Evolutionary conservation across 2,797 vertebrate species (phyloP).

Genomic region (Gouania willdenowi): DNA sequence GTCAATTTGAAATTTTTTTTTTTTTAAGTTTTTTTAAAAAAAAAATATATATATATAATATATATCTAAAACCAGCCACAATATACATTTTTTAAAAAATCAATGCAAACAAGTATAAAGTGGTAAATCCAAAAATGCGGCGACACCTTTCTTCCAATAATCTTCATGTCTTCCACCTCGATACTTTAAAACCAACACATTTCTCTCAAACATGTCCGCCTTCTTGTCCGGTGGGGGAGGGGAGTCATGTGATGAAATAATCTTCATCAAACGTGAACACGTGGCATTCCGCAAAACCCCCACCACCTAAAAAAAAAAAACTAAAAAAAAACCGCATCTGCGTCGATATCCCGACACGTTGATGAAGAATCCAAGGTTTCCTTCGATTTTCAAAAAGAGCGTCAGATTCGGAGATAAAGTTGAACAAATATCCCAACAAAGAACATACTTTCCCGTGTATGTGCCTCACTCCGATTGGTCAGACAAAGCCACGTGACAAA

Average conservation of each 20-base stretch:
- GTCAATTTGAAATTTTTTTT: no score
- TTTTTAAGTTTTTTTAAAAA: no score
- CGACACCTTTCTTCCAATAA: constrained; percentile 62
- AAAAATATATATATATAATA: background rate
- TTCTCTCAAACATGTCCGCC: constrained; percentile 75
- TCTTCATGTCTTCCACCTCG: constrained; percentile 74
- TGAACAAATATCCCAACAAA: constrained; percentile 67
- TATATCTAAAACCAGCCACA: constrained; percentile 5
- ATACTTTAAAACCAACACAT: constrained; percentile 73
- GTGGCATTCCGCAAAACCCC: constrained; percentile 40
- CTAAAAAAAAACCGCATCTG: background rate
- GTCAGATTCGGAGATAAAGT: constrained; percentile 22
- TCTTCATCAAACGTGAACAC: constrained; percentile 41
- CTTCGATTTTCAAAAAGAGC: no score
- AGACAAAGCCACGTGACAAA: constrained; percentile 54
- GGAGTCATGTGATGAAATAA: constrained; percentile 66
- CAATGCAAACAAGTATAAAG: constrained; percentile 20
- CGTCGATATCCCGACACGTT: background rate
- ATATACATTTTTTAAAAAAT: constrained; percentile 23
- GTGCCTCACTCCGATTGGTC: constrained; percentile 60
- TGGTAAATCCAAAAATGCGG: constrained; percentile 61
- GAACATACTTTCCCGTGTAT: constrained; percentile 40
- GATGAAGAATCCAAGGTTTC: background rate
- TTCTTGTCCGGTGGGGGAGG: constrained; percentile 70
- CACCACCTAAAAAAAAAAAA: background rate